These are phyloP conservation scores for Poecilobothrus nobilitatus DNA, from an alignment of 2,888 invertebrate species.

Conservation along the genomic window DNA sequence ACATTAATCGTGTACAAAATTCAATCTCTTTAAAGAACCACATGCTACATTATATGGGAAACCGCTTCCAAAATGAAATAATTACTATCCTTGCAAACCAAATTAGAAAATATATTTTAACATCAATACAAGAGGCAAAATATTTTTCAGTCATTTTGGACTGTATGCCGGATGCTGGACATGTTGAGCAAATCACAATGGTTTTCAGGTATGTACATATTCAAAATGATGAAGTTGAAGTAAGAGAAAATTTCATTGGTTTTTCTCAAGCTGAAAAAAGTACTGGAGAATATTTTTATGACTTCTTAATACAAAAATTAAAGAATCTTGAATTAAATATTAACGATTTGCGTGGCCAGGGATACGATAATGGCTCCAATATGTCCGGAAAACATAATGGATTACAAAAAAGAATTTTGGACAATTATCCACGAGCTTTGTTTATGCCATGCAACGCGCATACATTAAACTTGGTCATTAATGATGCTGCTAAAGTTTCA, in stretches of 20 bases:
- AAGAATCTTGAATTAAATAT: conserved; percentile 8
- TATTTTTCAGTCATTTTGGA: neutral
- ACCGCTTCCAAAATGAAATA: conserved; percentile 7
- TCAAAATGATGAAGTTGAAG: conserved; percentile 8
- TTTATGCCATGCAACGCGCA: conserved; percentile 7
- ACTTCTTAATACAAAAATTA: conserved; percentile 7
- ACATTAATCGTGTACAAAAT: conserved; percentile 8
- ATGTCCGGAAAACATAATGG: conserved; percentile 14
- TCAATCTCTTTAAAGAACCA: conserved; percentile 8
- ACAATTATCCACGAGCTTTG: conserved; percentile 9
- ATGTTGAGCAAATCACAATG: conserved; percentile 9
- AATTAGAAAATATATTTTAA: conserved; percentile 7
- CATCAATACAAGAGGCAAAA: conserved; percentile 5
- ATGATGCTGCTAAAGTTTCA: conserved; percentile 11
- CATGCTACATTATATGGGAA: conserved; percentile 9
- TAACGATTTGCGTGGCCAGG: conserved; percentile 3
- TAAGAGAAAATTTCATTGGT: conserved; percentile 9
- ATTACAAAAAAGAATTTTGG: conserved; percentile 10
- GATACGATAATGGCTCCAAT: conserved; percentile 9
- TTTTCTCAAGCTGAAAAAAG: conserved; percentile 9
- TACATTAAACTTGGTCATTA: conserved; percentile 7
- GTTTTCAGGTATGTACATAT: conserved; percentile 8
- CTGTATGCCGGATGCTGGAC: conserved; percentile 8
- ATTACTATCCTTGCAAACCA: conserved; percentile 1
- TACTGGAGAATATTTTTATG: conserved; percentile 7